Evolutionary conservation across 2,797 vertebrate species (phyloP), one percentile per base, ranked within the genome.

Genomic region (Arrhamphus sclerolepis): DNA sequence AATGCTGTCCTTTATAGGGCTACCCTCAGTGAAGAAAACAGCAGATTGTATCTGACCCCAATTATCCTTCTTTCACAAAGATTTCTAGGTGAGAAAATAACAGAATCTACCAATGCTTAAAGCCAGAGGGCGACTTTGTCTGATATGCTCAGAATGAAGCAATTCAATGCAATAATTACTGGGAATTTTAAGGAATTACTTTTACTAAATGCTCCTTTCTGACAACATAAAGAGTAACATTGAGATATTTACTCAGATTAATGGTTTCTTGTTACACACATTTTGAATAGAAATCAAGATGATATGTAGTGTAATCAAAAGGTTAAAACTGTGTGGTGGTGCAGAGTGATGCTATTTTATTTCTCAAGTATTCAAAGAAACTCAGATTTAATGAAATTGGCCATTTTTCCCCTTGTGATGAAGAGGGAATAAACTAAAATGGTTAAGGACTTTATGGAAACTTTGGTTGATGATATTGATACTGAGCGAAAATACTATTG

Each of bases 21-120:
- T n/a, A n/a, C n/a, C 63, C 50, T 26, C 16, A 29, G 21, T 4
- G 41, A 70, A 49, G 52, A 75, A 72, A 72, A 66, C 41, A 59
- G 44, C 38, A 26, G 52, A 66, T 66, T 70, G 42, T 17, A n/a
- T 34, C 63, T 81, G 70, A 82, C 75, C 74, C 66, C 79, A 82
- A 81, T 87, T 75, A 81, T 75, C 65, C 48, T 54, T 46, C 44
- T n/a, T 55, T 83, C 59, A 58, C 65, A 62, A 57, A n/a, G 1
- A 48, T 24, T 66, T 48, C 0, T n/a, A 66, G 65, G 66, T 80
- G 62, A 67, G 46, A 68, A 42, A 61, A 51, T 42, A 81, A 76
- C 70, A 77, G 19, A 31, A 53, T 39, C 46, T 17, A 28, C 20
- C 55, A 59, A 61, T 57, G 66, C 28, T 42, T 7, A 10, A 18